A percentile compares a stretch with the other conserved stretches of the same genome.
Conservation (phyloP, 2,888 invertebrate genomes). For the Zootermopsis nevadensis region DNA sequence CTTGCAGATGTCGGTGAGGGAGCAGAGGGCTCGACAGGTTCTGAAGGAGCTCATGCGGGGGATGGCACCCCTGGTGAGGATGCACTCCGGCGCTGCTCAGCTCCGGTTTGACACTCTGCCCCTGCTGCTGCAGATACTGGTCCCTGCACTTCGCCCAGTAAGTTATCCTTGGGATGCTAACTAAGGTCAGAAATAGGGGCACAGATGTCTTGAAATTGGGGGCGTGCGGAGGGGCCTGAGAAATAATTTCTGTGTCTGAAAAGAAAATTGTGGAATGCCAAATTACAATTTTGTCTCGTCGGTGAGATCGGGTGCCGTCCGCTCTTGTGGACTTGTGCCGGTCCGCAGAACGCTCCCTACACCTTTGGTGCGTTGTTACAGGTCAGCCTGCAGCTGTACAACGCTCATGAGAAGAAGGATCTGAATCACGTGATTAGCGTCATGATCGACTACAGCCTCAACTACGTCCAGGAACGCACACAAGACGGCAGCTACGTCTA, state of each 20-base stretch:
- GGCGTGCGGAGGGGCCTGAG: too few species aligned
- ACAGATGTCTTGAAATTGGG: too few species aligned
- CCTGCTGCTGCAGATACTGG: conserved; percentile 75
- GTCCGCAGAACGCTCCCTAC: too few species aligned
- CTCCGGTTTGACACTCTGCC: conserved; percentile 80
- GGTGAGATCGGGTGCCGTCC: background rate
- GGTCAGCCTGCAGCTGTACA: conserved; percentile 76
- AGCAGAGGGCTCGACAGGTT: conserved; percentile 66
- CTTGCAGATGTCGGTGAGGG: conserved; percentile 69
- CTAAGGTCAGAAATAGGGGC: too few species aligned
- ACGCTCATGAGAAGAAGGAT: conserved; percentile 75
- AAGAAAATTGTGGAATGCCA: too few species aligned
- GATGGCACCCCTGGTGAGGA: conserved; percentile 68
- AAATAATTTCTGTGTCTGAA: too few species aligned
- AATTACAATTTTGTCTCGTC: background rate
- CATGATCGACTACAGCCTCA: conserved; percentile 91
- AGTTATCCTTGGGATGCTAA: too few species aligned
- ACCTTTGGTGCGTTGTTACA: background rate
- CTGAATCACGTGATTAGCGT: conserved; percentile 78
- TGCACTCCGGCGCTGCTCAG: conserved; percentile 61
- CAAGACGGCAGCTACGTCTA: conserved; percentile 82
- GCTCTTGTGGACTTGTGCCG: too few species aligned
- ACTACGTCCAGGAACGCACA: conserved; percentile 82
- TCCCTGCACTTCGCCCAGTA: conserved; percentile 81
- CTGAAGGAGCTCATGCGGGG: conserved; percentile 72